These are phyloP conservation scores for Drosophila aff. DNA, from an alignment of 1,140 invertebrate genomes.

Conservation along the genomic window DNA sequence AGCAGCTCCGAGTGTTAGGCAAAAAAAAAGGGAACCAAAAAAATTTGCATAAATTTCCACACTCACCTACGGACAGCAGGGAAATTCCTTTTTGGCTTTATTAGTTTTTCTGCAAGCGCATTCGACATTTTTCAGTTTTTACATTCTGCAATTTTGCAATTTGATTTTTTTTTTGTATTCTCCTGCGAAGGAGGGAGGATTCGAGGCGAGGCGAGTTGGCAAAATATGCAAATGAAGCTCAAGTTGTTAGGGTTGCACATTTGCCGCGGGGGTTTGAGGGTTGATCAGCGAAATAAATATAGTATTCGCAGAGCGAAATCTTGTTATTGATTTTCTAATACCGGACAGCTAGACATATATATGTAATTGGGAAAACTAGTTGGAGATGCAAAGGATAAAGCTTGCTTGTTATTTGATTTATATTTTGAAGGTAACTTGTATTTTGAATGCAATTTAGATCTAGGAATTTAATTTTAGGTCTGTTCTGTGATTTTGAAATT, in stretches of 20 bases:
- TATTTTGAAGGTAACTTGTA: not conserved
- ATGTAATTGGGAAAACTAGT: not conserved
- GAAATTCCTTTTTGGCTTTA: conserved; percentile 59
- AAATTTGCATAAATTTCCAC: conserved; percentile 71
- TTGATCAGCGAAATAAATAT: conserved; percentile 54
- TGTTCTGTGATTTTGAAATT: too few relatives aligned
- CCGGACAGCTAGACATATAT: not conserved
- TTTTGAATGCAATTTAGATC: not conserved
- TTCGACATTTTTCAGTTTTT: conserved; percentile 70
- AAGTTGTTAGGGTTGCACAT: conserved; percentile 70
- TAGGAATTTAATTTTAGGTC: not conserved
- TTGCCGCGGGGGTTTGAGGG: conserved; percentile 49
- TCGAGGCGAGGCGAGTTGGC: conserved; percentile 42
- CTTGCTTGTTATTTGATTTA: not conserved
- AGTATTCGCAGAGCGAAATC: conserved; percentile 30
- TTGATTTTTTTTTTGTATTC: conserved; percentile 53
- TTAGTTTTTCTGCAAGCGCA: conserved; percentile 62
- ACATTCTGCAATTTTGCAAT: conserved; percentile 66
- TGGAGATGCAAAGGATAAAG: not conserved
- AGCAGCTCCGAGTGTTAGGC: conserved; percentile 51
- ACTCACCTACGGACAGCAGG: conserved; percentile 54
- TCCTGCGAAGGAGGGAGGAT: conserved; percentile 26
- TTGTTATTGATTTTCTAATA: conserved; percentile 46
- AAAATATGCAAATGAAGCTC: conserved; percentile 81
- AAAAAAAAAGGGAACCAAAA: conserved; percentile 32